Conservation (phyloP, 2,797 vertebrate genomes). For the Acipenser ruthenus region DNA sequence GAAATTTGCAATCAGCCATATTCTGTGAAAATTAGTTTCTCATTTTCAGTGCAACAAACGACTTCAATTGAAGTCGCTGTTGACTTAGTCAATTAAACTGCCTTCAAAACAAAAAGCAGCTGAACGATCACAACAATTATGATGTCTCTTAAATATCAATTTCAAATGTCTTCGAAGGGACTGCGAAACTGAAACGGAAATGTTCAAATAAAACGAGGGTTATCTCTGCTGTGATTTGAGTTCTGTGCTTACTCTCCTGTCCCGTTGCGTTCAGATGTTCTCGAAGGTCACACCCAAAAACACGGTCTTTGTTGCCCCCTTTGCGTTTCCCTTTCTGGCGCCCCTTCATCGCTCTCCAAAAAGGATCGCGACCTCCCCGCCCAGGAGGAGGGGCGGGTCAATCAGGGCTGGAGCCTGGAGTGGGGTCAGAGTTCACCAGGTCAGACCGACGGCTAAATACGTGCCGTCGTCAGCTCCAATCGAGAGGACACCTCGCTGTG, state of each 20-base stretch:
- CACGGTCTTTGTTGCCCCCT: slow-evolving; percentile 67
- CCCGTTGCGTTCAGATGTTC: slow-evolving; percentile 67
- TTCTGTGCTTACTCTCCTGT: slow-evolving; percentile 71
- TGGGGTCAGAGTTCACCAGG: neutral
- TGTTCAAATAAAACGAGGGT: neutral
- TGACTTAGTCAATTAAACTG: neutral
- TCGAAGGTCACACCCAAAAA: slow-evolving; percentile 84
- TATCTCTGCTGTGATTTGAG: too few relatives aligned
- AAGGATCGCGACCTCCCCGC: slow-evolving; percentile 8
- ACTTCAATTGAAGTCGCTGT: neutral
- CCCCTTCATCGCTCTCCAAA: slow-evolving; percentile 55
- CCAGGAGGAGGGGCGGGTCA: neutral
- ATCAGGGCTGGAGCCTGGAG: neutral
- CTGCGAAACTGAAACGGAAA: neutral
- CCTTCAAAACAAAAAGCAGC: neutral
- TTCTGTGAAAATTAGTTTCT: too few relatives aligned
- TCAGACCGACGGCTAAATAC: neutral
- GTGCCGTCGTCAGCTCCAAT: slow-evolving; percentile 2
- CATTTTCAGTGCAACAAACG: too few relatives aligned
- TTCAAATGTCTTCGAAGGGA: neutral
- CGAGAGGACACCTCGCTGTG: slow-evolving; percentile 20
- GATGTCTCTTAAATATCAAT: neutral
- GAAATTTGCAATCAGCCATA: too few relatives aligned
- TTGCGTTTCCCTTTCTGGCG: slow-evolving; percentile 66
- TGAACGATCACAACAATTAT: neutral